Evolutionary conservation across 2,113 vertebrate species (phyloP), one percentile per base, ranked within the genome.

Genomic region (Gallinago media): DNA sequence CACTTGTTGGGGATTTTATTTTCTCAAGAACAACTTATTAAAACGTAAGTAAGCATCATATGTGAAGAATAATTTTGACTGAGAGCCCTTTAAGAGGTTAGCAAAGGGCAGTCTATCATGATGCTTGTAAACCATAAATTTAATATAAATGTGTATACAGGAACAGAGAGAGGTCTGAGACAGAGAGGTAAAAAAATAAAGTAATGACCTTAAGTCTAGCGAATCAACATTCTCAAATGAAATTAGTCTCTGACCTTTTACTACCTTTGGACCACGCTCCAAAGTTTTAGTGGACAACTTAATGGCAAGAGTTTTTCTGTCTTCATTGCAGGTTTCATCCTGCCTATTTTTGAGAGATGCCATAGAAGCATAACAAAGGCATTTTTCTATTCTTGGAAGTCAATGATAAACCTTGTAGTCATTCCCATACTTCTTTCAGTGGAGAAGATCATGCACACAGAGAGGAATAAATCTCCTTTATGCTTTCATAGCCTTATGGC

Each of bases 381-480:
- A 77, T 96, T 95, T 95, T 61, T 94, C 89, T 97, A 54, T 92
- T 96, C 92, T 85, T 92, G 75, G 94, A 91, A 94, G 74, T 44
- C 0, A 0, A 27, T 91, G 83, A 88, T 95, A 79, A 94, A 83
- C 87, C 56, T 91, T 94, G 58, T 74, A 91, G 84, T 94, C 70
- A 71, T 87, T 90, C 90, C 73, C 65, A 96, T 96, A 81, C 79
- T 80, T 92, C 76, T 94, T 95, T 91, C 72, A 74, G 72, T 80
- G 40, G 61, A 92, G 84, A 91, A 76, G 84, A 94, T 92, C 88
- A 54, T 67, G 54, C 71, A 85, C 74, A 94, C 49, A 76, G 75
- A 94, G 77, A 75, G 66, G 66, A 96, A 94, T 96, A 97, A 96
- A 96, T 97, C 86, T 96, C 52, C 94, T 96, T 97, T 96, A 96